Base-by-base conservation (phyloP, 2,797 vertebrate species). In the Agapornis canus region DNA sequence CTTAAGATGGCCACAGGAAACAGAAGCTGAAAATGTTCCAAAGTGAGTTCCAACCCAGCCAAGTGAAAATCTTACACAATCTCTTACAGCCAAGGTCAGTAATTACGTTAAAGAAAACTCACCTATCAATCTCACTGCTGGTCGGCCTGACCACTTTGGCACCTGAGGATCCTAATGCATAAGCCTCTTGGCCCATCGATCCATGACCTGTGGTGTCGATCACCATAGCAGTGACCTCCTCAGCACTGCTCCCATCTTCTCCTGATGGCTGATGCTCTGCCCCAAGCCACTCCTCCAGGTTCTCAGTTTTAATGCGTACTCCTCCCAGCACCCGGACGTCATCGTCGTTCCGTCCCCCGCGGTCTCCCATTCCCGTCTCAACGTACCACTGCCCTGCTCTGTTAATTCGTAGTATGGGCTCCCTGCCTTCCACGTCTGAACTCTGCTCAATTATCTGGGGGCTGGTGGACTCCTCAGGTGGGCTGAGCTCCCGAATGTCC, bases 371-470 rank as follows among this genome's bases (percentile, higher is more conserved):
- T 6, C 94, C 98, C 0, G 99, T 99, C 97, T 99, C 99, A 39
- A 99, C 99, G 5, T 99, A 99, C 99, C 99, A 99, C 97, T 99
- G 99, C 25, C 99, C 99, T 0, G 99, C 99, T 47, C 99, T 98
- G 97, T 99, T 99, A 82, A 99, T 99, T 61, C 99, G 98, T 18
- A 99, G 98, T 85, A 99, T 98, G 27, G 99, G 99, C 90, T 99
- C 99, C 82, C 98, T 98, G 80, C 98, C 97, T 56, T 98, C 97
- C 65, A 95, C 98, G 1, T 97, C 97, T 0, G 99, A 98, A 5
- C 99, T 99, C 96, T 98, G 98, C 90, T 99, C 99, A 20, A 98
- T 99, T 1, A 99, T 98, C 18, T 99, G 99, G 9, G 98, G 99
- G 95, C 99, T 99, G 96, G 99, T 98, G 20, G 98, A 98, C 90